These are phyloP conservation scores for Ethmia dodecea DNA, from an alignment of 2,888 invertebrate species.

Conservation along the genomic window DNA sequence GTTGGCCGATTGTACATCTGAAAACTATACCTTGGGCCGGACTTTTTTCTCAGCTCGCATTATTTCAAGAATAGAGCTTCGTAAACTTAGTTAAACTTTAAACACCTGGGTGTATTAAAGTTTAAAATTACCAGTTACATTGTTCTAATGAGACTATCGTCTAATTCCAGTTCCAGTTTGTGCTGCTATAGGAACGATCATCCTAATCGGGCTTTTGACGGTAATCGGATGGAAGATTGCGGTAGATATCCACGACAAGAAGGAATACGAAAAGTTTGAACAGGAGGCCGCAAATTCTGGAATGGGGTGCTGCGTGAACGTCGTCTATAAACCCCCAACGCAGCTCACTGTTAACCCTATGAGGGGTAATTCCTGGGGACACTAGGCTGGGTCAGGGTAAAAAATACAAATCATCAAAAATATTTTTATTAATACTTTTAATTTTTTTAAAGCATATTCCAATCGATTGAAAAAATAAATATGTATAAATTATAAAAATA, in stretches of 20 bases:
- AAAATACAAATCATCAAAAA: not conserved
- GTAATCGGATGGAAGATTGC: conserved; percentile 51
- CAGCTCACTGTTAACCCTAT: no score
- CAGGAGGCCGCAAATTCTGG: no score
- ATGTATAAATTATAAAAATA: conserved; percentile 26
- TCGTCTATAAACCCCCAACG: conserved; percentile 38
- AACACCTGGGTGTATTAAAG: no score
- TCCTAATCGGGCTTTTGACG: conserved; percentile 53
- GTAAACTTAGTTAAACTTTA: no score
- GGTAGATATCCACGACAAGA: conserved; percentile 45
- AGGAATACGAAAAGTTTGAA: conserved; percentile 51
- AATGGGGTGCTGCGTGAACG: no score
- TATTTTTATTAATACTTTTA: conserved; percentile 26
- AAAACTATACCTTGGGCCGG: no score
- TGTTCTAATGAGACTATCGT: no score
- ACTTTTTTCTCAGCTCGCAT: no score
- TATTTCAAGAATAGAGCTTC: no score
- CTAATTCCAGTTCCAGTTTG: conserved; percentile 51
- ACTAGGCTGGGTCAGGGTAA: not conserved
- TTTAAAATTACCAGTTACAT: no score
- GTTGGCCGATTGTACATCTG: no score
- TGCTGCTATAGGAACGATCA: conserved; percentile 38
- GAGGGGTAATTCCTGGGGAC: not conserved
- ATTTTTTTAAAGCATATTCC: conserved; percentile 22
- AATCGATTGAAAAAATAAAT: conserved; percentile 33